Evolutionary conservation across 2,797 vertebrate genomes (phyloP).

Genomic region (Acomys russatus): DNA sequence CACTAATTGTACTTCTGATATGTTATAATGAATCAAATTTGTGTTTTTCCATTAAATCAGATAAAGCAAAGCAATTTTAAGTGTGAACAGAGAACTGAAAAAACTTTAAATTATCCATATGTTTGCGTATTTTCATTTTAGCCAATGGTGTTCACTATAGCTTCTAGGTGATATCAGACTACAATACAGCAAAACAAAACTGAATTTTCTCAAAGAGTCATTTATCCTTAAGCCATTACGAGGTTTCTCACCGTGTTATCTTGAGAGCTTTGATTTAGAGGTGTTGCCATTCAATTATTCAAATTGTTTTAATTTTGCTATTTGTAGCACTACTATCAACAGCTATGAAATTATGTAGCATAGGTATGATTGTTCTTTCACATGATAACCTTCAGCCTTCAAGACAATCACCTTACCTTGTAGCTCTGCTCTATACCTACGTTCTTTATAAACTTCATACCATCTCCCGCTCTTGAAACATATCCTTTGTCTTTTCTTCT

Average conservation of each 20-base stretch:
- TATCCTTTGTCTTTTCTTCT: background rate
- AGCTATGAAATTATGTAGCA: background rate
- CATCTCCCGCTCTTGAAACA: background rate
- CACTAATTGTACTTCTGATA: conserved; percentile 48
- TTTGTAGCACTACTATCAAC: background rate
- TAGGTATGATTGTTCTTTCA: background rate
- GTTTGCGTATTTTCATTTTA: background rate
- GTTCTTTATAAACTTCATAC: background rate
- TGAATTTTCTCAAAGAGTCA: background rate
- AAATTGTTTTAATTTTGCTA: background rate
- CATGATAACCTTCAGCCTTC: background rate
- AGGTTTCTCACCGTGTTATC: background rate
- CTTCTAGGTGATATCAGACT: background rate
- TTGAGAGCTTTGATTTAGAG: background rate
- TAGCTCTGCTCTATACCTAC: background rate
- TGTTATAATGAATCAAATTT: conserved; percentile 46
- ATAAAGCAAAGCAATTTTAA: background rate
- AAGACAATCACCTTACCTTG: background rate
- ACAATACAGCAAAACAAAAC: background rate
- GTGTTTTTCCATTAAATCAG: conserved; percentile 45
- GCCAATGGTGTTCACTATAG: background rate
- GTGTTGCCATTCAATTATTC: background rate
- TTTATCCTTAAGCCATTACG: background rate
- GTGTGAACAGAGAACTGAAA: background rate
- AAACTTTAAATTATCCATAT: background rate